A percentile compares a stretch with the other conserved stretches of the same genome.
Conservation (phyloP, 2,888 invertebrate species). For the Rotaria macrura region DNA sequence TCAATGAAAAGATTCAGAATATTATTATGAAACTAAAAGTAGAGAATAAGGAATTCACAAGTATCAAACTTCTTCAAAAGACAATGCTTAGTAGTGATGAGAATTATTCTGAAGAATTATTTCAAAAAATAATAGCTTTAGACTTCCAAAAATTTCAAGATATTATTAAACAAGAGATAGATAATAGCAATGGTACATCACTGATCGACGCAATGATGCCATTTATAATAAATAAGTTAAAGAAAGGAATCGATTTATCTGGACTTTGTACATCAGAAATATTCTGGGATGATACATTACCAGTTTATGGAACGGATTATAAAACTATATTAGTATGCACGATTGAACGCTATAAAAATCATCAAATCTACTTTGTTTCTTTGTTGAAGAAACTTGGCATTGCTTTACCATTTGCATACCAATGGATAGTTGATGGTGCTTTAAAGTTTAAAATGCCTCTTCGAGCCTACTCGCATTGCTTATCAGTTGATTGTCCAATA, state of each 20-base stretch:
- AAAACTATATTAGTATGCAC: background rate
- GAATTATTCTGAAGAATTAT: background rate
- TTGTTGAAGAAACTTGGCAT: background rate
- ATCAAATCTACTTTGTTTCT: background rate
- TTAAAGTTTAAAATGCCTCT: background rate
- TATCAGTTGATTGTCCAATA: background rate
- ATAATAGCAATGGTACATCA: background rate
- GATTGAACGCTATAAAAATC: background rate
- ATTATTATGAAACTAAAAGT: background rate
- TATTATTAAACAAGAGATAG: background rate
- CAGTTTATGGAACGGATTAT: background rate
- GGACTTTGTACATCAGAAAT: background rate
- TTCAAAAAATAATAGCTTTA: background rate
- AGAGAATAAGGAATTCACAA: background rate
- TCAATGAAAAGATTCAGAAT: background rate
- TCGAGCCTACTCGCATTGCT: background rate
- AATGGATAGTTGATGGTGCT: background rate
- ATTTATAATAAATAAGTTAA: background rate
- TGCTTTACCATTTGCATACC: conserved; percentile 1
- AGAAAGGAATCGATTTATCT: background rate
- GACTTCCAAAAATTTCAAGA: background rate
- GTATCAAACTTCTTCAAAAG: background rate
- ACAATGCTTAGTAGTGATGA: background rate
- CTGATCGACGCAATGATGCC: background rate
- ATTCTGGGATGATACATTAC: background rate